Conservation (phyloP, 2,113 vertebrate genomes). For the Scatophagus argus region DNA sequence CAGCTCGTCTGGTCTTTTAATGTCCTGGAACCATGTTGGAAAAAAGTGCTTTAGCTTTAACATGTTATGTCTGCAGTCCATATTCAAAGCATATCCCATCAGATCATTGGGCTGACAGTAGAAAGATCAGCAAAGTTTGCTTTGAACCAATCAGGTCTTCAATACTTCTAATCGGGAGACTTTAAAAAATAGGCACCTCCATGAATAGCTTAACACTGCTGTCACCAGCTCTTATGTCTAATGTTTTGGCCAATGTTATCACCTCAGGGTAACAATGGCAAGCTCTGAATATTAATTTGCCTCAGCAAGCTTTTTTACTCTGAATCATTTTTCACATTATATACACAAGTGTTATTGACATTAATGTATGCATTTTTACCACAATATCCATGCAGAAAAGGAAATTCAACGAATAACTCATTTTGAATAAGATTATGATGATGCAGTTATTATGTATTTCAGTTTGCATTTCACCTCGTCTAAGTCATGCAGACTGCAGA, state of each 20-base stretch:
- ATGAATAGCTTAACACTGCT: conserved; percentile 3
- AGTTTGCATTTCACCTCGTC: background rate
- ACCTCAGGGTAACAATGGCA: background rate
- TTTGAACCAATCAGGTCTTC: background rate
- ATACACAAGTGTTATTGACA: background rate
- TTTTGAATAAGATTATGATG: background rate
- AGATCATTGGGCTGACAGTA: background rate
- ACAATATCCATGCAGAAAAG: background rate
- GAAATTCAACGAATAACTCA: background rate
- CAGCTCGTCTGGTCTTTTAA: background rate
- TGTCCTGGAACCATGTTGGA: background rate
- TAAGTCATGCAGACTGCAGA: background rate
- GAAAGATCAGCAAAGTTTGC: background rate
- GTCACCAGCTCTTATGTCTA: conserved; percentile 1
- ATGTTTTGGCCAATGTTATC: conserved; percentile 14
- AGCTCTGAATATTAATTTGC: conserved; percentile 16
- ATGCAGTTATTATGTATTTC: background rate
- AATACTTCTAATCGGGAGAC: too few species aligned
- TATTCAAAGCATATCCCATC: background rate
- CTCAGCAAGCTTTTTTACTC: background rate
- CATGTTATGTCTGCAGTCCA: background rate
- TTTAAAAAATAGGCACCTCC: background rate
- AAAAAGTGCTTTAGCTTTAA: background rate
- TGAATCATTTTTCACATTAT: background rate
- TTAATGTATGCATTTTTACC: too few species aligned